Evolutionary conservation across 1,140 invertebrate species (phyloP), one percentile per base, ranked within the genome.

Genomic region (Heliconius melpomene): DNA sequence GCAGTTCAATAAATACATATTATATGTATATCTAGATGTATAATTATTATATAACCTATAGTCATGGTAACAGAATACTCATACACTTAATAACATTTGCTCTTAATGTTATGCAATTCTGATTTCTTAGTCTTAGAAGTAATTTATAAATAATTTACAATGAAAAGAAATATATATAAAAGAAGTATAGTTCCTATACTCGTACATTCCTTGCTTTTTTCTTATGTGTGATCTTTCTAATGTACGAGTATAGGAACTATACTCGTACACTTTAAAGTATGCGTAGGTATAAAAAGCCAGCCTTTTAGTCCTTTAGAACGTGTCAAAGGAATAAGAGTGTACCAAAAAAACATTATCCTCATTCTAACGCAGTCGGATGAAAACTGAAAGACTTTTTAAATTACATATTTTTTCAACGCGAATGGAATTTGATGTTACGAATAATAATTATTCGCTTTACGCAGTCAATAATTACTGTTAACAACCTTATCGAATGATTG

Each of bases 391-490:
- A 66, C 1, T n/a, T 57, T 57, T 57, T 57, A 23, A 60, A 23
- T n/a, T n/a, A 26, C 8, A 60, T 60, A 20, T 66, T 26, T 11
- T 66, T n/a, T 66, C n/a, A 66, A 3, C 11, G 1, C 26, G 11
- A 23, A 66, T 66, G 5, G 23, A 66, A 11, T 66, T 57, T 7
- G 54, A 57, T 8, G 8, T 57, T 9, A 29, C 23, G 23, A 66
- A 29, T 66, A 66, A 29, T 66, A 66, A 66, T 66, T 66, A 26
- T 66, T 66, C 60, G 60, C 23, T 66, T 66, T 66, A 66, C 60
- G 23, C 60, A 26, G 23, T 66, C 60, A 66, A 66, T 66, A 66
- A 66, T 66, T 66, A 29, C 60, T 66, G 20, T 26, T 66, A 29
- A 66, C 60, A 29, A 66, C 60, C 60, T 66, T 66, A 66, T 66